Evolutionary conservation across 2,888 invertebrate species (phyloP).

Genomic region (Epistrophe eligans): DNA sequence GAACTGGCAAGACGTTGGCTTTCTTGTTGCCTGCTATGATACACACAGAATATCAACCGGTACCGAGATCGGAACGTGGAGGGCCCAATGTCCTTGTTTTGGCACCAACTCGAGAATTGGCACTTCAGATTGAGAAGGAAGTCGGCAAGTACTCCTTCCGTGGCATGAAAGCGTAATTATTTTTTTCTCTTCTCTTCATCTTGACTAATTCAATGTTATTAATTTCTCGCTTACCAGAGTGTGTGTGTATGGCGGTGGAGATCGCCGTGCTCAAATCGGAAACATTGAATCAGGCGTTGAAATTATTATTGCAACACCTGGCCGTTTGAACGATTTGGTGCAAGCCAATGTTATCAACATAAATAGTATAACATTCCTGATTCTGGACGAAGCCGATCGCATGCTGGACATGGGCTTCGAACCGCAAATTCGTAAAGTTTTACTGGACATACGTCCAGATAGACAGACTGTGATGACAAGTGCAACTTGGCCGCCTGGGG

Average conservation of each 20-base stretch:
- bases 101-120: slow-evolving; percentile 97
- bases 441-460: slow-evolving; percentile 93
- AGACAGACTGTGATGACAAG: slow-evolving; percentile 98
- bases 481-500: slow-evolving; percentile 97
- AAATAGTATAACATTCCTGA: slow-evolving; percentile 92
- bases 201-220: background rate
- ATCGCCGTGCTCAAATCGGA: slow-evolving; percentile 91
- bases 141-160: slow-evolving; percentile 94
- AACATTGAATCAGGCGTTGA: slow-evolving; percentile 92
- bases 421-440: slow-evolving; percentile 93
- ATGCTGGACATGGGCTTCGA: slow-evolving; percentile 96
- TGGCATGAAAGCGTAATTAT: slow-evolving; percentile 91
- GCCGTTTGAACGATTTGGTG: slow-evolving; percentile 95
- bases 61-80: slow-evolving; percentile 88
- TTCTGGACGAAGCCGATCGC: slow-evolving; percentile 96
- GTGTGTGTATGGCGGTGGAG: slow-evolving; percentile 96
- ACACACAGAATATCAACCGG: slow-evolving; percentile 94
- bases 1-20: slow-evolving; percentile 97
- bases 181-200: background rate
- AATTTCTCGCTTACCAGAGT: slow-evolving; percentile 85
- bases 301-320: slow-evolving; percentile 97
- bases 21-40: slow-evolving; percentile 96
- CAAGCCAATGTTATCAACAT: slow-evolving; percentile 89
- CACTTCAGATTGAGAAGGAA: slow-evolving; percentile 96
- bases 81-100: slow-evolving; percentile 95